phyloP scores from a whole-genome alignment of 2,113 vertebrate genomes.

The Plotosus lineatus region DNA sequence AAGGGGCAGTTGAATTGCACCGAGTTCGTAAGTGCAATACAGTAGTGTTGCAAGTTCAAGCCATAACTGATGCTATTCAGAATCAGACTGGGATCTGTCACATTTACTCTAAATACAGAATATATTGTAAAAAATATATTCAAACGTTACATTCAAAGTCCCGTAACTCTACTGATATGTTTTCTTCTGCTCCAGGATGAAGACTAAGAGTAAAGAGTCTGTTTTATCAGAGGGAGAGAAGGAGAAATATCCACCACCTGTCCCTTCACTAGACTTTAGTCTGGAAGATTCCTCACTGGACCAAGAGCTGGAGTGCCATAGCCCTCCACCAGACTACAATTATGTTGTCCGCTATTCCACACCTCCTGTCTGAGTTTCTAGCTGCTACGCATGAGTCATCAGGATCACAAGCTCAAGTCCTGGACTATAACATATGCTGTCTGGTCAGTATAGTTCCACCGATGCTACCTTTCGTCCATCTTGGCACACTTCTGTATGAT shows the following conservation, averaged over 20 bases:
- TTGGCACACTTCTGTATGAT: neutral
- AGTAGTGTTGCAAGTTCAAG: neutral
- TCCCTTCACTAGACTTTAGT: slow-evolving; percentile 76
- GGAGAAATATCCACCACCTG: slow-evolving; percentile 72
- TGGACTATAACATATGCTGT: slow-evolving; percentile 22
- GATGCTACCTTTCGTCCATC: slow-evolving; percentile 6
- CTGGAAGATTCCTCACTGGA: slow-evolving; percentile 83
- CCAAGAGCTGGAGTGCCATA: slow-evolving; percentile 84
- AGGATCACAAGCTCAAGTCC: neutral
- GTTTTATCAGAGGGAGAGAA: slow-evolving; percentile 76
- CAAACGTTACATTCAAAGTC: neutral
- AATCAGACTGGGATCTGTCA: neutral
- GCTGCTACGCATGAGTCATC: neutral
- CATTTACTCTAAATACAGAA: neutral
- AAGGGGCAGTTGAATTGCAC: slow-evolving; percentile 56
- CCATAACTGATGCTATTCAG: neutral
- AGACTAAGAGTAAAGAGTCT: slow-evolving; percentile 87
- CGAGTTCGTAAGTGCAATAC: slow-evolving; percentile 5
- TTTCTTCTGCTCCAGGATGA: slow-evolving; percentile 70
- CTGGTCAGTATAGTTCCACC: neutral
- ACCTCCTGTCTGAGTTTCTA: slow-evolving; percentile 76
- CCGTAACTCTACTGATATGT: slow-evolving; percentile 4
- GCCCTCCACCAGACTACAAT: slow-evolving; percentile 90
- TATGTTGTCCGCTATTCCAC: slow-evolving; percentile 86
- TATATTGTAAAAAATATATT: neutral